Conservation (phyloP, 2,888 invertebrate species). For the Digitonthophagus gazella region DNA sequence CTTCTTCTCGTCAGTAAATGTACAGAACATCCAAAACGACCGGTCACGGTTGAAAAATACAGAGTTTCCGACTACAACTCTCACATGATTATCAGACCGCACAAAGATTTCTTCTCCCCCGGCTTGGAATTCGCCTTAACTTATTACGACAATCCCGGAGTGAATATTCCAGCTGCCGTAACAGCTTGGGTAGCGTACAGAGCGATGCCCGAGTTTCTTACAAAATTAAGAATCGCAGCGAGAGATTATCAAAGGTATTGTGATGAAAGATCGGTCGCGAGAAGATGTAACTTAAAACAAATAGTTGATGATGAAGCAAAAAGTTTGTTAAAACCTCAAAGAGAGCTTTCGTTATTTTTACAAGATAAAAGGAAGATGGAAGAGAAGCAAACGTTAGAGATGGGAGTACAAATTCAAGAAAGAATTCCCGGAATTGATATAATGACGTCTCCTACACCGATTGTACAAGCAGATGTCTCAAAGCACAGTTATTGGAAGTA, state of each 20-base stretch:
- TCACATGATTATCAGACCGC: conserved; percentile 78
- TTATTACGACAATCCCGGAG: conserved; percentile 85
- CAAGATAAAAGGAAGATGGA: conserved; percentile 14
- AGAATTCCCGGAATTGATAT: conserved; percentile 31
- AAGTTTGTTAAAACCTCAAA: neutral
- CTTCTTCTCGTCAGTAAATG: conserved; percentile 68
- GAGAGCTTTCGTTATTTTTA: neutral
- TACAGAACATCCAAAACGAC: conserved; percentile 68
- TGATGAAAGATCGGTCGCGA: conserved; percentile 36
- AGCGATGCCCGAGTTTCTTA: conserved; percentile 76
- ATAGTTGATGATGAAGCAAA: conserved; percentile 7
- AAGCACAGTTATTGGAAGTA: conserved; percentile 56
- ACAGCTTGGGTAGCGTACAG: conserved; percentile 73
- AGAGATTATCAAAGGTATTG: conserved; percentile 59
- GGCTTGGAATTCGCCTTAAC: conserved; percentile 82
- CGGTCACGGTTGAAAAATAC: conserved; percentile 65
- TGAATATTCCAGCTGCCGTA: conserved; percentile 69
- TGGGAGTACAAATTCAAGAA: neutral
- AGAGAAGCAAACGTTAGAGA: conserved; percentile 5
- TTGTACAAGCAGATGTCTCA: conserved; percentile 37
- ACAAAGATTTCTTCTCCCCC: conserved; percentile 58
- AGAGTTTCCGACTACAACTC: conserved; percentile 83
- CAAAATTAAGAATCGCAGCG: conserved; percentile 68
- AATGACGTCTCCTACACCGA: conserved; percentile 37
- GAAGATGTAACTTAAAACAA: conserved; percentile 24